phyloP scores from a whole-genome alignment of 2,113 vertebrate genomes.

The Melanerpes aurifrons region DNA sequence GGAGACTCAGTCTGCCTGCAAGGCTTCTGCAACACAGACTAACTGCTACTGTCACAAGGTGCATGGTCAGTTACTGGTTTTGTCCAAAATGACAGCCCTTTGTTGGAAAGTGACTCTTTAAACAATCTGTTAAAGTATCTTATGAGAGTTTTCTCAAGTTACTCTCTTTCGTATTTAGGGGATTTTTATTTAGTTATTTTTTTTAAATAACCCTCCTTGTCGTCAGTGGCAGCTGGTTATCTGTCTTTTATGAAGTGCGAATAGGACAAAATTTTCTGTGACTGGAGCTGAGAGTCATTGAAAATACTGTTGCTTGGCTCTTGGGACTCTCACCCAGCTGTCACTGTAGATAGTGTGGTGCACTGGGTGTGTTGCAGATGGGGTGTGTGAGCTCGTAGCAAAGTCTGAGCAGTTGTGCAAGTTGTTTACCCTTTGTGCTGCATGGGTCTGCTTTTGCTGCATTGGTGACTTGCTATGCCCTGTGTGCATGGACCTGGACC shows the following conservation, averaged over 20 bases:
- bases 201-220: not conserved
- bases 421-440: not conserved
- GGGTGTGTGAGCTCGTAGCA: not conserved
- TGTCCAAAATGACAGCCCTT: not conserved
- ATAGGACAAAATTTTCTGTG: rapidly evolving
- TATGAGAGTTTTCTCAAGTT: not conserved
- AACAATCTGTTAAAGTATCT: not conserved
- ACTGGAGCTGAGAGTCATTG: rapidly evolving
- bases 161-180: rapidly evolving
- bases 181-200: too few relatives aligned
- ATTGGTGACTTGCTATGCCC: not conserved
- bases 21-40: not conserved
- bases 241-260: rapidly evolving
- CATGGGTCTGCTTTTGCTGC: not conserved
- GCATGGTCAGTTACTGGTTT: not conserved
- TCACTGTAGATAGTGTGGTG: rapidly evolving
- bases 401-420: not conserved
- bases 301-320: rapidly evolving
- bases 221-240: too few relatives aligned
- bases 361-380: not conserved
- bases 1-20: rapidly evolving
- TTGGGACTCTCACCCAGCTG: rapidly evolving
- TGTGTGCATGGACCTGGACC: rapidly evolving
- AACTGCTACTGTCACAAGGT: rapidly evolving
- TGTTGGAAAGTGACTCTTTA: not conserved